A percentile compares a stretch with the other conserved stretches of the same genome.
phyloP scores from a whole-genome alignment of 1,140 invertebrate genomes.

The Aphis gossypii region DNA sequence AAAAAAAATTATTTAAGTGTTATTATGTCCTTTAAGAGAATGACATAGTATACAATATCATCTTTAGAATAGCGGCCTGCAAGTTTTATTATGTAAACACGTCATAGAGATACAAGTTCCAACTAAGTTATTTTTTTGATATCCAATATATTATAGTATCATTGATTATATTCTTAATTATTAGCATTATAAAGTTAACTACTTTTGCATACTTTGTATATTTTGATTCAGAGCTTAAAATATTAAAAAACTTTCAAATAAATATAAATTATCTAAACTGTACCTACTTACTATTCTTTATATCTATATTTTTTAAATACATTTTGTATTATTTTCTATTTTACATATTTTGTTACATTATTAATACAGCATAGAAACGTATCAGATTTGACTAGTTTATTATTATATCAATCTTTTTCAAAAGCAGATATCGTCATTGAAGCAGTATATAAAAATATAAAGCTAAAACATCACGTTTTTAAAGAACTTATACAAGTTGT shows the following conservation, averaged over 20 bases:
- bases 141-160: too few species aligned
- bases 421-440: constrained; percentile 95
- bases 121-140: too few species aligned
- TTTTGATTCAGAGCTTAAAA: neutral
- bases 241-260: neutral
- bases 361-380: constrained; percentile 73
- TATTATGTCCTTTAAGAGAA: too few species aligned
- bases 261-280: neutral
- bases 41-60: too few species aligned
- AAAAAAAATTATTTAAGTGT: too few species aligned
- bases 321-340: neutral
- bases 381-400: constrained; percentile 80
- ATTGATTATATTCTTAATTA: too few species aligned
- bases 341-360: constrained; percentile 62
- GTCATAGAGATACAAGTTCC: neutral
- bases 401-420: constrained; percentile 87
- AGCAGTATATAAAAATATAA: constrained; percentile 97
- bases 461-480: constrained; percentile 95
- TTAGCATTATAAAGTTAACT: neutral
- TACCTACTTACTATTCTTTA: neutral
- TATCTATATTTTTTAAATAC: neutral
- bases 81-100: neutral
- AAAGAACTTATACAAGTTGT: constrained; percentile 92
- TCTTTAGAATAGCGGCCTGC: neutral
- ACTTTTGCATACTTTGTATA: neutral